Conservation (phyloP, 2,113 vertebrate species). For the Heptranchias perlo region DNA sequence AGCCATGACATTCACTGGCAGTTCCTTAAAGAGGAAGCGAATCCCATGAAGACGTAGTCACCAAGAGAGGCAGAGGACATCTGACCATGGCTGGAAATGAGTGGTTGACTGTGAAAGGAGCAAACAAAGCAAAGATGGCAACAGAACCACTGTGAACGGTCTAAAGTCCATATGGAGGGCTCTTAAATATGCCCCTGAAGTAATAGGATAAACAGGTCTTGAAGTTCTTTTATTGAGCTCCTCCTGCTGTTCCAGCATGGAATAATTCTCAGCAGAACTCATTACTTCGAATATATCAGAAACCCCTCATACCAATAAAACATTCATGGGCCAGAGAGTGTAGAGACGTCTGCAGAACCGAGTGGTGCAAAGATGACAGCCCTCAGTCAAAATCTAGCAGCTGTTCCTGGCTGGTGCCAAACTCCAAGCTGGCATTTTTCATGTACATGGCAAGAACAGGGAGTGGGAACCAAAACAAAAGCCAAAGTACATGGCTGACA, state of each 20-base stretch:
- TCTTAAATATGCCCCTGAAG: too few relatives aligned
- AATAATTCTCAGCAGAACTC: background rate
- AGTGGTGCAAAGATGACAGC: background rate
- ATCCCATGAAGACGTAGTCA: too few relatives aligned
- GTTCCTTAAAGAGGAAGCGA: too few relatives aligned
- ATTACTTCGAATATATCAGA: background rate
- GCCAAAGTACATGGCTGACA: background rate
- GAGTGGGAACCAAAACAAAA: background rate
- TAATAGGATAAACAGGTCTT: background rate
- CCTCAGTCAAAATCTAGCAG: background rate
- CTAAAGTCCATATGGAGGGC: too few relatives aligned
- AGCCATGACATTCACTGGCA: too few relatives aligned
- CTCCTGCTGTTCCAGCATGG: background rate
- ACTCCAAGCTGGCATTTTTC: background rate
- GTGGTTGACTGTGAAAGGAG: background rate
- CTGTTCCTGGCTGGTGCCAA: background rate
- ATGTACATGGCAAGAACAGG: background rate
- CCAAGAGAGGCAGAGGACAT: background rate
- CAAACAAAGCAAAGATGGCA: too few relatives aligned
- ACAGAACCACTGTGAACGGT: background rate
- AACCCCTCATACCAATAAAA: background rate
- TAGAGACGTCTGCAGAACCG: background rate
- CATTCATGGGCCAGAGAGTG: background rate
- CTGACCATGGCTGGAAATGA: background rate
- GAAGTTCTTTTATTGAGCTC: background rate